Evolutionary conservation across 2,888 invertebrate species (phyloP).

Genomic region (Nomada ferruginata): DNA sequence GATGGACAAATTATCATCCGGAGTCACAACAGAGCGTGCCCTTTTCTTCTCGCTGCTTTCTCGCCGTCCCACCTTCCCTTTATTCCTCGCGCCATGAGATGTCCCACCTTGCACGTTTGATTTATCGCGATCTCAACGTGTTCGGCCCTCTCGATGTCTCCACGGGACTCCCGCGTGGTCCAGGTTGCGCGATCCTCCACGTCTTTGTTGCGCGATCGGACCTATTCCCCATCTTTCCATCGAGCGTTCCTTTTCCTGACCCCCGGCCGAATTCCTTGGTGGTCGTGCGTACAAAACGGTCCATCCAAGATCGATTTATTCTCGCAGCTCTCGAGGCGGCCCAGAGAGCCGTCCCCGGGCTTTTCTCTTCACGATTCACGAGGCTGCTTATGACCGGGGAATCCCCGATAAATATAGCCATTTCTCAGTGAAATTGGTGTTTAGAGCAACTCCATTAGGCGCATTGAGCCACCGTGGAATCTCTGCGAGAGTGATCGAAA

Average conservation of each 20-base stretch:
- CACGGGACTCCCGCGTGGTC: slow-evolving; percentile 67
- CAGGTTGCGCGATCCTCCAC: slow-evolving; percentile 24
- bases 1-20: slow-evolving; percentile 79
- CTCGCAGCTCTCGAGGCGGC: slow-evolving; percentile 11
- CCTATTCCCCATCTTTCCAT: background rate
- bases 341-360: background rate
- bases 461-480: background rate
- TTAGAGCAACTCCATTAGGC: slow-evolving; percentile 20
- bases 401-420: slow-evolving; percentile 28
- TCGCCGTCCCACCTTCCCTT: slow-evolving; percentile 24
- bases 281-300: slow-evolving; percentile 63
- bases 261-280: slow-evolving; percentile 61
- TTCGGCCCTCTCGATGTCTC: slow-evolving; percentile 55
- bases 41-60: slow-evolving; percentile 61
- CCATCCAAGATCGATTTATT: slow-evolving; percentile 58
- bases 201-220: background rate
- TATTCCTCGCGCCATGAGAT: slow-evolving; percentile 40
- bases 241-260: slow-evolving; percentile 5
- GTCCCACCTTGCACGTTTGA: slow-evolving; percentile 70
- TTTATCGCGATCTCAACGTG: slow-evolving; percentile 76
- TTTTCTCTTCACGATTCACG: slow-evolving; percentile 1
- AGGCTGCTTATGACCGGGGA: background rate
- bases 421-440: slow-evolving; percentile 5
- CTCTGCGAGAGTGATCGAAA: background rate
- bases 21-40: slow-evolving; percentile 78